phyloP scores from a whole-genome alignment of 2,888 invertebrate genomes.

The Chrysolina oricalcia region DNA sequence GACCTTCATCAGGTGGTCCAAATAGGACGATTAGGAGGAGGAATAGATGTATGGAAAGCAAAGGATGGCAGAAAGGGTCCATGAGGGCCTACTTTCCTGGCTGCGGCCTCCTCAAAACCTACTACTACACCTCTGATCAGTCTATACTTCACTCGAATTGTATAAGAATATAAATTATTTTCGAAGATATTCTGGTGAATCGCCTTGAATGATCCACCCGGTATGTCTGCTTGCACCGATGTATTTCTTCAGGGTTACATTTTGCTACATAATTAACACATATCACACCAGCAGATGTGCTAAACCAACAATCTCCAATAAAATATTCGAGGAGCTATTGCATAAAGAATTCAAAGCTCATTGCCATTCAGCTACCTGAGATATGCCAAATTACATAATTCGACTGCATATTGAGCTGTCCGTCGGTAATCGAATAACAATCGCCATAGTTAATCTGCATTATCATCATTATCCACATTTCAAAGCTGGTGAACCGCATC shows the following conservation, averaged over 20 bases:
- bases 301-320: constrained; percentile 4
- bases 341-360: constrained; percentile 3
- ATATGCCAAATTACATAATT: constrained; percentile 20
- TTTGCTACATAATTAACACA: not conserved
- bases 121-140: no score
- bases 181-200: no score
- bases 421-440: not conserved
- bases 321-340: constrained; percentile 8
- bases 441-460: constrained; percentile 5
- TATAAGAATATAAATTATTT: not conserved
- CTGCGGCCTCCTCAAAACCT: no score
- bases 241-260: no score
- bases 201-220: no score
- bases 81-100: no score
- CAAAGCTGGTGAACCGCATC: not conserved
- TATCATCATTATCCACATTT: constrained; percentile 11
- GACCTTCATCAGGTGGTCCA: no score
- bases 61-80: no score
- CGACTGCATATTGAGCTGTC: constrained; percentile 16
- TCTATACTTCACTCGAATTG: not conserved
- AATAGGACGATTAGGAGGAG: no score
- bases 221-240: no score
- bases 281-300: not conserved
- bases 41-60: no score
- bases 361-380: constrained; percentile 8